phyloP scores from a whole-genome alignment of 1,140 invertebrate species.

The Scaptomyza hsui region DNA sequence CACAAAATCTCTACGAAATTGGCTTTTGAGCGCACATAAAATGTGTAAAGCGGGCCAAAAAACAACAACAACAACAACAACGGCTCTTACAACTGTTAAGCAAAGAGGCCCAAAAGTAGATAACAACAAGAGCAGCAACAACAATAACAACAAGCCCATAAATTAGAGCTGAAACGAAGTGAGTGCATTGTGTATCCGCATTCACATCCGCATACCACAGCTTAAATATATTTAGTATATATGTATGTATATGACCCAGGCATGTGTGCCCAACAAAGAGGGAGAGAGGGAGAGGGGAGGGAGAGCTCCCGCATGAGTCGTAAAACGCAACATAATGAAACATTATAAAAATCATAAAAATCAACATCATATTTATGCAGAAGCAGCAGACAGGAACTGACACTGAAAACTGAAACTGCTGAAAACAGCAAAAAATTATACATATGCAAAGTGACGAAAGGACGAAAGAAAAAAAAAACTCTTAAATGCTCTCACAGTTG shows the following conservation, averaged over 20 bases:
- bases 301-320: conserved; percentile 66
- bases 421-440: conserved; percentile 32
- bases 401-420: conserved; percentile 14
- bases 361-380: conserved; percentile 81
- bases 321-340: conserved; percentile 80
- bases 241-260: conserved; percentile 27
- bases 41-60: conserved; percentile 64
- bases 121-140: conserved; percentile 53
- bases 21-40: conserved; percentile 82
- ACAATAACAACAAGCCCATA: conserved; percentile 50
- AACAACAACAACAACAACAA: neutral
- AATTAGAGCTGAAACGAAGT: conserved; percentile 74
- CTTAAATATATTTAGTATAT: conserved; percentile 12
- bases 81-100: conserved; percentile 69
- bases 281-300: neutral
- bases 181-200: conserved; percentile 52
- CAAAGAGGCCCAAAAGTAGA: conserved; percentile 55
- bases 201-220: conserved; percentile 27
- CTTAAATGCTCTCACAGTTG: neutral
- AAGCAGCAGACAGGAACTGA: conserved; percentile 31
- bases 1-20: conserved; percentile 76
- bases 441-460: conserved; percentile 32
- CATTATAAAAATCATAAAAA: conserved; percentile 83
- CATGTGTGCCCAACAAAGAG: conserved; percentile 30
- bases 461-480: conserved; percentile 21